Evolutionary conservation across 37 sponge, comb jelly and placozoan genomes (phyloP), one percentile per base, ranked within the genome.

Genomic region (Dysidea cf. avara): DNA sequence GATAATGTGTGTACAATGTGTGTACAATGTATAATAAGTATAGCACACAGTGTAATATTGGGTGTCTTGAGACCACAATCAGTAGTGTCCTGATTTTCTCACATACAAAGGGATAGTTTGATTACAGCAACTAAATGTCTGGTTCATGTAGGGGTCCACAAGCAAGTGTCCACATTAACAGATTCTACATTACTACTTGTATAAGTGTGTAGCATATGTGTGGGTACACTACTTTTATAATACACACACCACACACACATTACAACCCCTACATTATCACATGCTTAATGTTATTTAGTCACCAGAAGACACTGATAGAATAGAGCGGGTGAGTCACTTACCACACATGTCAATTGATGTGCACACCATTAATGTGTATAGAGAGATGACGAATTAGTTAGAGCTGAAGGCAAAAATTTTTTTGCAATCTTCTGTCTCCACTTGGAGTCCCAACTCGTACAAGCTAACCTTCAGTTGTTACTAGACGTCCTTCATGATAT

Each of bases 391-490:
- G 89, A 89, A 50, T 36, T 89, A 34, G 58, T 64, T 18, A 17
- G 56, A 25, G n/a, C 89, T 17, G 86, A 84, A 52, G 76, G 66
- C 43, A 62, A 91, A 18, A 89, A 92, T 61, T 78, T 81, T 17
- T 92, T 88, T 62, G 88, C 91, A 7, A 71, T 89, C 30, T 84
- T 81, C 39, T 84, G 92, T 32, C 57, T 92, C 9, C 75, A 92
- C 38, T 55, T 89, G 72, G 93, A 92, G 64, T 77, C 90, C 18
- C 93, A 92, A 73, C 61, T 92, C 16, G 56, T 92, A 61, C 87
- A 88, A 50, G 68, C 71, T 71, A 88, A 92, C 54, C 68, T 92
- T 12, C 63, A 78, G 28, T 85, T 81, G 29, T 56, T 92, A 34
- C 29, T 77, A 16, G 69, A 71, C 37, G 66, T 72, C 16, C 66